phyloP scores from a whole-genome alignment of 1,140 invertebrate species.

The Caenorhabditis elegans region DNA sequence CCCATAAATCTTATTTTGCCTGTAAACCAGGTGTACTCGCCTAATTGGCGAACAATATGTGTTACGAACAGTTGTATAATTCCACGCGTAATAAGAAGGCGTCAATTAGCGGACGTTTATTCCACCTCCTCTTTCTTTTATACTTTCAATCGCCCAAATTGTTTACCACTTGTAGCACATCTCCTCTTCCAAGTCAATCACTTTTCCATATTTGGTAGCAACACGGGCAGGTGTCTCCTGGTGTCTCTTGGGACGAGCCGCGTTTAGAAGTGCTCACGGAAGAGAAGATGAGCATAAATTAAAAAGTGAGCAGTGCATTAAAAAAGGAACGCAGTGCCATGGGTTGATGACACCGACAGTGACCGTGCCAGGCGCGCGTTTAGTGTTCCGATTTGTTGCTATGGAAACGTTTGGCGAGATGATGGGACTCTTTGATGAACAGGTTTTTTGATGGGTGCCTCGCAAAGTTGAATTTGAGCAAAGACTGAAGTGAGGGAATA shows the following conservation, averaged over 20 bases:
- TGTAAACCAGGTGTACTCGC: neutral
- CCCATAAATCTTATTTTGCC: neutral
- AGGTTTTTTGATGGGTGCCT: neutral
- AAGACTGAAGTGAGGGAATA: neutral
- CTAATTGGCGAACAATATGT: slow-evolving; percentile 6
- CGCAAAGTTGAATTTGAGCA: too few species aligned
- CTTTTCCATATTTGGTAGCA: slow-evolving; percentile 10
- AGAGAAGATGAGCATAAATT: slow-evolving; percentile 17
- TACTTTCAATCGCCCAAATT: neutral
- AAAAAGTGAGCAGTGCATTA: slow-evolving; percentile 14
- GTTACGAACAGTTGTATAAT: slow-evolving; percentile 10
- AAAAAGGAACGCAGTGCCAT: neutral
- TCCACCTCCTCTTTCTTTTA: neutral
- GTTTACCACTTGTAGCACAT: slow-evolving; percentile 20
- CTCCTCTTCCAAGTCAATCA: slow-evolving; percentile 3
- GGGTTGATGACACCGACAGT: neutral
- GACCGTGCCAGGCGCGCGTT: slow-evolving; percentile 11
- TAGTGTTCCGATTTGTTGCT: neutral
- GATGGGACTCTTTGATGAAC: neutral
- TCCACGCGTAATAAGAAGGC: slow-evolving; percentile 7
- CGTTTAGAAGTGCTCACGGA: slow-evolving; percentile 14
- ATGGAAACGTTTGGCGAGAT: neutral
- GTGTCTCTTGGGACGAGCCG: slow-evolving; percentile 27
- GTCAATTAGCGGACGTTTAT: slow-evolving; percentile 12
- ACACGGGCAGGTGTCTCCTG: slow-evolving; percentile 16